phyloP scores from a whole-genome alignment of 2,113 vertebrate genomes.

The Dicerorhinus sumatrensis region DNA sequence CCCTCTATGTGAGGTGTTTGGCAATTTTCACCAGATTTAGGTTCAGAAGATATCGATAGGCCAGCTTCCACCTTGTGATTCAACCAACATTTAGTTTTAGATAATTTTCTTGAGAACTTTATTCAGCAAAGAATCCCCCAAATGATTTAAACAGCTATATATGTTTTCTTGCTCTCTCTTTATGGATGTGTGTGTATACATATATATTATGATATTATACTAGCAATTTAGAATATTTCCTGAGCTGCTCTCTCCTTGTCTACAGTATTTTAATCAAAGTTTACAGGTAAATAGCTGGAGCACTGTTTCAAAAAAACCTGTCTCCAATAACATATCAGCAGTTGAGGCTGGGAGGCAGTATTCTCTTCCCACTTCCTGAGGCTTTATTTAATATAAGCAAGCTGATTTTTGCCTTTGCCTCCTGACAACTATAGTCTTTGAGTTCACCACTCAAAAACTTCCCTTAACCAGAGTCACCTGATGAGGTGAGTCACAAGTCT shows the following conservation, averaged over 20 bases:
- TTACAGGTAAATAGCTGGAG: constrained; percentile 28
- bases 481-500: not conserved
- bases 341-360: not conserved
- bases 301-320: not conserved
- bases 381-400: not conserved
- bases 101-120: constrained; percentile 73
- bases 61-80: not conserved
- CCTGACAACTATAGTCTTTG: not conserved
- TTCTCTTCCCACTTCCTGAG: not conserved
- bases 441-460: constrained; percentile 19
- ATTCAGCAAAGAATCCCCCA: constrained; percentile 68
- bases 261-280: constrained; percentile 53
- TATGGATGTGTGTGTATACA: not conserved
- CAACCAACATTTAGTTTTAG: constrained; percentile 46
- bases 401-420: constrained; percentile 25
- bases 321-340: not conserved
- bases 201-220: not conserved
- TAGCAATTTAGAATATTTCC: constrained; percentile 30
- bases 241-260: not conserved
- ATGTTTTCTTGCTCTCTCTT: not conserved
- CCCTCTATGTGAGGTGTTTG: not conserved
- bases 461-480: constrained; percentile 12
- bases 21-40: not conserved
- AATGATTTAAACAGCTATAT: constrained; percentile 35
- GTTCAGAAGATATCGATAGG: not conserved